Evolutionary conservation across 2,797 vertebrate genomes (phyloP), one percentile per base, ranked within the genome.

Genomic region (Falco rusticolus): DNA sequence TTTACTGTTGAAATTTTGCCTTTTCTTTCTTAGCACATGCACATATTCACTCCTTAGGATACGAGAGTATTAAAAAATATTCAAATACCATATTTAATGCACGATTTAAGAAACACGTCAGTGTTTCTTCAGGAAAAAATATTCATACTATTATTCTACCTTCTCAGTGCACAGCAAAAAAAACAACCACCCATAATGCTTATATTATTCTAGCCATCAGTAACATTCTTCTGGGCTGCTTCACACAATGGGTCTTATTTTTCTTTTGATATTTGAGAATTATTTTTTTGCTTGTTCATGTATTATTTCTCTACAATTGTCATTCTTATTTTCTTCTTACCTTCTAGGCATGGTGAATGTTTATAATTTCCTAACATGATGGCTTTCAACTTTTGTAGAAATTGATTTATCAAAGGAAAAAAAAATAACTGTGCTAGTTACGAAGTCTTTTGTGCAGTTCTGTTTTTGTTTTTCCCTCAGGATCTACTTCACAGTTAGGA

Each of bases 111-210:
- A 64, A 81, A 51, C 0, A 10, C 28, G 4, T 33, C 39, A 39
- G 7, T 39, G 31, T 81, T 89, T 65, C 13, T 65, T 64, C 18
- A 33, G n/a, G 13, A 54, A 87, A 86, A 80, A 68, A 14, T 56
- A 60, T 56, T 75, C 16, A 18, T 48, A n/a, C 6, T 60, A 15
- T 53, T 65, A 8, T 48, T 48, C 12, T 51, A 31, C 7, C 25
- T 91, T 61, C 31, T 43, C 21, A 60, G 20, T 72, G 16, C 26
- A 70, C 16, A 24, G 17, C n/a, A 69, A 93, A 84, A 79, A 9
- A 0, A 1, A 53, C 57, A 63, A 22, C 11, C 66, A 75, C 5
- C 18, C 6, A 5, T 39, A 86, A 31, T 0, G 1, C 5, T 71
- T 63, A 9, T 31, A 14, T 74, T 82, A 64, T 39, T 72, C 37